Evolutionary conservation across 2,113 vertebrate species (phyloP).

Genomic region (Amblyornis subalaris): DNA sequence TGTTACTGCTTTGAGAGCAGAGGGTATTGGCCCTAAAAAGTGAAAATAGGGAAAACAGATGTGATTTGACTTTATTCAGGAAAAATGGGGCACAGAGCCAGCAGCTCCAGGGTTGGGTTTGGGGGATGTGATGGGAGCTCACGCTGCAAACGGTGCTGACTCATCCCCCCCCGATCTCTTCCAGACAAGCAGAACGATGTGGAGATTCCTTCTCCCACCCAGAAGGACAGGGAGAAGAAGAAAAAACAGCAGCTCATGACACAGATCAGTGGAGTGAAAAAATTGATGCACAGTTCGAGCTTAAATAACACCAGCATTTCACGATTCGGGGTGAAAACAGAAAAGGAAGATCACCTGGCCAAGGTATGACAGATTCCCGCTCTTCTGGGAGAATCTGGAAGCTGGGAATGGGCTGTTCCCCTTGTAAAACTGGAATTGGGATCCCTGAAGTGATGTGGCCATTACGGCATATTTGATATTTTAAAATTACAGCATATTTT

Average conservation of each 20-base stretch:
- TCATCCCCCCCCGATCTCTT: not conserved
- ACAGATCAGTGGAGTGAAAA: constrained; percentile 94
- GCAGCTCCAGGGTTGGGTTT: not conserved
- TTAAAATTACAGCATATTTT: not conserved
- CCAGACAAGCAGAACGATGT: constrained; percentile 97
- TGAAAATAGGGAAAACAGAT: not conserved
- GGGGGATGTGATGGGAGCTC: not conserved
- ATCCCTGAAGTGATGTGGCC: not conserved
- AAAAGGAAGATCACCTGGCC: constrained; percentile 91
- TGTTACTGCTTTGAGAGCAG: not conserved
- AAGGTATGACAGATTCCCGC: constrained; percentile 74
- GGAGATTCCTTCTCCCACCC: constrained; percentile 93
- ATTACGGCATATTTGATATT: too few relatives aligned
- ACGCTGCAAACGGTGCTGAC: accelerated
- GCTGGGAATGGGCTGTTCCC: not conserved
- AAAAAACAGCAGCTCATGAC: constrained; percentile 92
- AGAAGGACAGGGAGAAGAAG: constrained; percentile 93
- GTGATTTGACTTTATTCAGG: not conserved
- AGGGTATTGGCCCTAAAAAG: not conserved
- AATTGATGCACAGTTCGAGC: constrained; percentile 87
- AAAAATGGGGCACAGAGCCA: not conserved
- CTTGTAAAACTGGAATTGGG: not conserved
- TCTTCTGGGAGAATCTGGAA: not conserved
- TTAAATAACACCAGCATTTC: constrained; percentile 83
- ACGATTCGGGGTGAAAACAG: constrained; percentile 93